Base-by-base conservation (phyloP, 2,797 vertebrate genomes). In the Hypotaenidia philippensis region DNA sequence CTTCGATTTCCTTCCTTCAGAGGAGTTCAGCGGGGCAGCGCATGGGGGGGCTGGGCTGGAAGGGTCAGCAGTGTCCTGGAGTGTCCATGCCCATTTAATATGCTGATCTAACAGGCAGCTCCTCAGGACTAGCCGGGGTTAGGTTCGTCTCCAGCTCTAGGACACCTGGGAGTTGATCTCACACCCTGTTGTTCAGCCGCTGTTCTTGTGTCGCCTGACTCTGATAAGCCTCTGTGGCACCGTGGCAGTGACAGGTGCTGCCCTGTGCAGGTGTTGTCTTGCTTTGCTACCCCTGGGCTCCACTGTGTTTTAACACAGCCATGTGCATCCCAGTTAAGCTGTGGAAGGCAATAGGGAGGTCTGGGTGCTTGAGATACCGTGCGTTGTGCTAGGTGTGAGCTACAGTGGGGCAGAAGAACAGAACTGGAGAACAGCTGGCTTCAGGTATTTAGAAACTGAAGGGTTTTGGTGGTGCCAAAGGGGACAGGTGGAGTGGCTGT, bases 161-260 rank as follows among this genome's bases (percentile, higher is more conserved):
- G 65, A 41, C 60, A 69, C 19, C 17, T 1, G 6, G 52, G 47
- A 63, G 3, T 3, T 77, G 60, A 17, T 38, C 47, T 50, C 20
- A 10, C 17, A 21, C 13, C 12, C 8, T 45, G 16, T 15, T 49
- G 16, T 65, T 74, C 38, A 32, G 56, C 69, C 81, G 44, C 41
- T 90, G 52, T 52, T 53, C 10, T 36, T 41, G 16, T 14, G 4
- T 11, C 55, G 18, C 65, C 64, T 26, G 79, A 11, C 66, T 82
- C 29, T 4, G 13, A 63, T 29, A 34, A 83, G 20, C 19, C 44
- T 22, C 11, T 22, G 9, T 0, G 0, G 21, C 3, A 0, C 8
- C 34, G 38, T 31, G 44, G 34, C 9, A 31, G 8, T 10, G 34
- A 13, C 11, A 63, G 36, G 17, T 9, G 2, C 1, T 2, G 57